Percentiles rank a stretch among this genome's conserved stretches.
phyloP scores from a whole-genome alignment of 2,888 invertebrate genomes.

The Nemurella pictetii region DNA sequence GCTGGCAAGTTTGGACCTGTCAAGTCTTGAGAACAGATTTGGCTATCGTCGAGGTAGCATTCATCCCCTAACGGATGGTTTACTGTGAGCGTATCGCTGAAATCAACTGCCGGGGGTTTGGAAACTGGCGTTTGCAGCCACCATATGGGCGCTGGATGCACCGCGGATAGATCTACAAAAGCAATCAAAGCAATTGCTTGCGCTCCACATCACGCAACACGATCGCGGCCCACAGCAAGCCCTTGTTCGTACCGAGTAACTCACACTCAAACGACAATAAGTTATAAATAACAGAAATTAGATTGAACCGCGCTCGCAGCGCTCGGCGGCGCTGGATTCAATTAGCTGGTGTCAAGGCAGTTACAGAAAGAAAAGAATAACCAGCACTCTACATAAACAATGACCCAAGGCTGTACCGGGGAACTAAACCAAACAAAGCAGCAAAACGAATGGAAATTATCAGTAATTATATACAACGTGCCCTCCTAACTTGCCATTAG shows the following conservation, averaged over 20 bases:
- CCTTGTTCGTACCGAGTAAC: neutral
- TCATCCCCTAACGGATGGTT: too few relatives aligned
- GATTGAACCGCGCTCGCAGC: neutral
- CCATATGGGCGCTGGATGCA: neutral
- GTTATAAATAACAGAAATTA: neutral
- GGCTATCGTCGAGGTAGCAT: too few relatives aligned
- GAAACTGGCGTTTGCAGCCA: neutral
- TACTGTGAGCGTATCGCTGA: too few relatives aligned
- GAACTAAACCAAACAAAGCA: neutral
- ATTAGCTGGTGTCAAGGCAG: neutral
- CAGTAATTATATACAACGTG: neutral
- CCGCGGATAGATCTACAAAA: neutral
- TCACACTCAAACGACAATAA: neutral
- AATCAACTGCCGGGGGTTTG: too few relatives aligned
- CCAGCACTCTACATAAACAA: too few relatives aligned
- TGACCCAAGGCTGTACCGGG: neutral
- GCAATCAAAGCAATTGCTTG: neutral
- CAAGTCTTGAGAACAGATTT: too few relatives aligned
- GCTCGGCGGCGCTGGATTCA: neutral
- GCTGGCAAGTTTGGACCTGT: too few relatives aligned
- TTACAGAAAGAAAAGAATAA: neutral
- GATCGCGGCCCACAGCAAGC: neutral
- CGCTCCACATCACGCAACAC: neutral
- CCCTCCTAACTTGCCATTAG: neutral
- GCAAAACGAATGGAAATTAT: neutral